These are phyloP conservation scores for Phymatocera aterrima DNA, from an alignment of 2,888 invertebrate genomes.

Conservation along the genomic window DNA sequence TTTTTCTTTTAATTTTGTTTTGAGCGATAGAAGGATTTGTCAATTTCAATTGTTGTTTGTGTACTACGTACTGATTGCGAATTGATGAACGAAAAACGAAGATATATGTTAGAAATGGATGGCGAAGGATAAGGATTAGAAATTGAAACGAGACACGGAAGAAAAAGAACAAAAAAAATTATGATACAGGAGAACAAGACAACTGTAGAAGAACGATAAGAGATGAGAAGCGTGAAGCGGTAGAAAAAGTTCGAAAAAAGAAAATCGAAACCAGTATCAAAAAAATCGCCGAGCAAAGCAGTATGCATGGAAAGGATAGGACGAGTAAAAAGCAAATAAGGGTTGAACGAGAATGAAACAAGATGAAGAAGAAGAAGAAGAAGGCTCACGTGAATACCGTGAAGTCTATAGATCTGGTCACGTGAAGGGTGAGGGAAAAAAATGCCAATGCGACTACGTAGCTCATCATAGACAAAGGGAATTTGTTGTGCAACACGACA, in stretches of 20 bases:
- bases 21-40: neutral
- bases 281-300: neutral
- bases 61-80: no score
- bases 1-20: neutral
- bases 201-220: no score
- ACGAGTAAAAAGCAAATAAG: neutral
- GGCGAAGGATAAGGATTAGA: no score
- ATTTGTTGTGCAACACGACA: conserved; percentile 51
- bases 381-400: conserved; percentile 56
- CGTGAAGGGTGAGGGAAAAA: conserved; percentile 58
- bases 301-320: neutral
- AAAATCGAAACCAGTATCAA: no score
- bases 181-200: no score
- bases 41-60: neutral
- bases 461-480: conserved; percentile 53
- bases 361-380: neutral
- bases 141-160: no score
- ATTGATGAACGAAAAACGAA: no score
- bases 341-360: neutral
- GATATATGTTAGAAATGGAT: no score
- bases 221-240: no score
- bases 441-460: conserved; percentile 56
- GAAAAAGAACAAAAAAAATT: no score
- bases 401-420: conserved; percentile 62
- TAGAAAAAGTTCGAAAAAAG: no score